Evolutionary conservation across 2,797 vertebrate genomes (phyloP), one percentile per base, ranked within the genome.

Genomic region (Chelon labrosus): DNA sequence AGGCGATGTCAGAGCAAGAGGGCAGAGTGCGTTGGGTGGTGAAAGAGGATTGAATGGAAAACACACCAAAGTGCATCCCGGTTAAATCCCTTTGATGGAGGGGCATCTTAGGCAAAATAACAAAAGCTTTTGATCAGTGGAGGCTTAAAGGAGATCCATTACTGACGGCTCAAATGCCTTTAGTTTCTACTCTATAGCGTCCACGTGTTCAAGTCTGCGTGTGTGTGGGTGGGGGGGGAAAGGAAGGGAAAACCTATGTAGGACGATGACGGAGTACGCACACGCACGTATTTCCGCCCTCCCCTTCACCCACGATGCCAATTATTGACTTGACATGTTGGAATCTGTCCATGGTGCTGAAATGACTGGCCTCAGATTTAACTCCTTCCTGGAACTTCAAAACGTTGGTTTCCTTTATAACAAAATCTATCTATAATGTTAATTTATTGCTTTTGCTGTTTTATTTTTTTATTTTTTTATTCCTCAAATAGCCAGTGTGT

Each of bases 331-430:
- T 60, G 73, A 70, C 68, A 39, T 54, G 73, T 73, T 86, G 63
- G 79, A 85, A 85, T 77, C 89, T 91, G 86, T 94, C 93, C 88
- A 64, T 89, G 91, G 91, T 92, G 70, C 89, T 92, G 93, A 92
- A 93, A 85, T 39, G 39, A 64, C 59, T 70, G 52, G 58, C 70
- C 74, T 11, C 39, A 46, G 69, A 70, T 65, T 78, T 64, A 64
- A 77, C 65, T 57, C 50, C 54, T 81, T 65, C 62, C 70, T 46
- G 39, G 14, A 41, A 41, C 39, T 41, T 14, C 12, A 22, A 22
- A 22, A 2, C 22, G 22, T 22, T 22, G 22, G 22, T 22, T 22
- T 22, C 22, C 22, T 22, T 22, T 22, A 22, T 1, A 22, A 22
- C 22, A 22, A 22, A 22, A 22, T n/a, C n/a, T n/a, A 31, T 31